phyloP scores from a whole-genome alignment of 2,888 invertebrate genomes.

The Philhelius pedissequus region DNA sequence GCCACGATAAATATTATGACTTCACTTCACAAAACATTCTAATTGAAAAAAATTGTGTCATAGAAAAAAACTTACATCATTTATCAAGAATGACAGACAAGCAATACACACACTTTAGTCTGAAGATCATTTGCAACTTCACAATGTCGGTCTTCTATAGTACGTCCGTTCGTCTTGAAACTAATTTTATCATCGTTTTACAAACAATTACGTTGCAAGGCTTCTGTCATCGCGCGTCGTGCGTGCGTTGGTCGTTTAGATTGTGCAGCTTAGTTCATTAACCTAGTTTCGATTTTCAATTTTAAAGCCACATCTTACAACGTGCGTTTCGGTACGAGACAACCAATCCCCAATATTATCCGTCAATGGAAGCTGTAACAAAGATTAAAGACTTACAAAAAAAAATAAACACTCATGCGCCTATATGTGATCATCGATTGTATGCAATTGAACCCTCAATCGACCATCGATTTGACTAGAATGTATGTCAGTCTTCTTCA shows the following conservation, averaged over 20 bases:
- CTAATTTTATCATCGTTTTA: neutral
- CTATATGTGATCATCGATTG: constrained; percentile 16
- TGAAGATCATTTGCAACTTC: neutral
- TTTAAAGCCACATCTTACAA: neutral
- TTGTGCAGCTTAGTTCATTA: constrained; percentile 41
- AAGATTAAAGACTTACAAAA: neutral
- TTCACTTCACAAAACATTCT: neutral
- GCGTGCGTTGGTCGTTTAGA: too few species aligned
- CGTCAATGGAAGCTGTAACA: neutral
- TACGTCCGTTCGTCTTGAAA: neutral
- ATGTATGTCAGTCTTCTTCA: constrained; percentile 54
- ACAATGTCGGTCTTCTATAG: too few species aligned
- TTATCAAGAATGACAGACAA: constrained; percentile 19
- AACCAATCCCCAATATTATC: neutral
- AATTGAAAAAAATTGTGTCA: neutral
- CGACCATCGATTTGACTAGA: constrained; percentile 57
- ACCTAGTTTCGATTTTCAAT: constrained; percentile 29
- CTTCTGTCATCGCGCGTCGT: neutral
- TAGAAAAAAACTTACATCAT: constrained; percentile 7
- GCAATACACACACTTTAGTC: neutral
- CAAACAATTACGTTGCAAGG: constrained; percentile 32
- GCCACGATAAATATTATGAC: constrained; percentile 7
- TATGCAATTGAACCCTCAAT: constrained; percentile 44
- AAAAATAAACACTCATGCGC: constrained; percentile 4
- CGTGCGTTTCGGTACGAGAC: neutral